phyloP scores from a whole-genome alignment of 2,797 vertebrate genomes.

The Tokudaia muenninki region DNA sequence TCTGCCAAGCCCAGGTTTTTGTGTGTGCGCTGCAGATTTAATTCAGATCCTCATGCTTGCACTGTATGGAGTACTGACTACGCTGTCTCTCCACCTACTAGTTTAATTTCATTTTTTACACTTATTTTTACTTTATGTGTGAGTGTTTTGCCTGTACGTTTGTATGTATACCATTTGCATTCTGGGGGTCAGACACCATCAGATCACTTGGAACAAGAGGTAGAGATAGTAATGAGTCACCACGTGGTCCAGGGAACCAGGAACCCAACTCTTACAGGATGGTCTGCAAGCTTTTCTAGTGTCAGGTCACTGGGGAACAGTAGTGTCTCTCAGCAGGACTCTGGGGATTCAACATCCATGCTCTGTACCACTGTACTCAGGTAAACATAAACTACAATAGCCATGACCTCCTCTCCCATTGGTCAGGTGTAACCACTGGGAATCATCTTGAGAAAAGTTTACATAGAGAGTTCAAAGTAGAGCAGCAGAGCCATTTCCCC shows the following conservation, averaged over 20 bases:
- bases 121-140: not conserved
- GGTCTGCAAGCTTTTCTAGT: not conserved
- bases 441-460: slow-evolving; percentile 32
- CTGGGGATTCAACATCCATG: not conserved
- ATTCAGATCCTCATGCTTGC: not conserved
- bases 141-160: not conserved
- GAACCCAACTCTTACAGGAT: not conserved
- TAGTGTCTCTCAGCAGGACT: not conserved
- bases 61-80: not conserved
- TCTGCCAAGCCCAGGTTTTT: not conserved
- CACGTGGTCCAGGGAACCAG: not conserved
- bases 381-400: not conserved
- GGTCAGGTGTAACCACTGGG: not conserved
- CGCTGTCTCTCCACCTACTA: not conserved
- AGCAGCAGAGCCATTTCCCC: not conserved
- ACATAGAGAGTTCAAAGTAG: slow-evolving; percentile 37
- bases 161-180: not conserved
- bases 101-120: not conserved
- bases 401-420: not conserved
- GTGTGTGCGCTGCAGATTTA: not conserved
- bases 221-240: not conserved
- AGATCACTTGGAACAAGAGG: not conserved
- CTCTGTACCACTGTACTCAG: not conserved
- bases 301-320: not conserved
- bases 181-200: not conserved